Percentiles rank a stretch among this genome's conserved stretches.
Evolutionary conservation across 1,140 invertebrate species (phyloP).

Genomic region (Lerema accius): DNA sequence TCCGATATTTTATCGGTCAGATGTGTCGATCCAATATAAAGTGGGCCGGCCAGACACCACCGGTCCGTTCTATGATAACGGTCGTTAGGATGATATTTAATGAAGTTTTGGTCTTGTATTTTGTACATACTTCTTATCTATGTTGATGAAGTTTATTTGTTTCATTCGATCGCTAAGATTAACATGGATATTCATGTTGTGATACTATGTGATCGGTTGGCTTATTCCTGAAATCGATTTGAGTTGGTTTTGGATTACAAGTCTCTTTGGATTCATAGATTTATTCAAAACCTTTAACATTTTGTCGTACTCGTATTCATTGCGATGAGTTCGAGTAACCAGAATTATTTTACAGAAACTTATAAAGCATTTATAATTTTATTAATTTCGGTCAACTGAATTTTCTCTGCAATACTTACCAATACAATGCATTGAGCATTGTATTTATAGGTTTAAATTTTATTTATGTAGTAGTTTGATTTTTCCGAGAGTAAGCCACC

Average conservation of each 20-base stretch:
- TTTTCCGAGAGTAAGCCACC: background rate
- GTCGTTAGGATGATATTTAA: constrained; percentile 22
- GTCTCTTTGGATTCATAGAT: no score
- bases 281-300: no score
- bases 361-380: no score
- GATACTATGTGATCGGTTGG: constrained; percentile 23
- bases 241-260: constrained; percentile 42
- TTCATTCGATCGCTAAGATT: constrained; percentile 35
- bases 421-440: constrained; percentile 22
- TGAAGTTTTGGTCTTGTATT: constrained; percentile 39
- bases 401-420: no score
- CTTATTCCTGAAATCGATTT: constrained; percentile 15
- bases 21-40: background rate
- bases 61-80: constrained; percentile 4
- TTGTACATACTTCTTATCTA: constrained; percentile 47
- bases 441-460: background rate
- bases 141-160: constrained; percentile 33
- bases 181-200: constrained; percentile 30
- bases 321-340: no score
- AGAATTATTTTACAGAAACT: no score
- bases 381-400: no score
- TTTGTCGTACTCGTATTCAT: no score
- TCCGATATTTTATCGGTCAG: background rate
- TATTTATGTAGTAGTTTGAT: background rate
- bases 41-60: background rate